A percentile compares a stretch with the other conserved stretches of the same genome.
These are phyloP conservation scores for Ptiloglossa arizonensis DNA, from an alignment of 1,140 invertebrate species.

Conservation along the genomic window DNA sequence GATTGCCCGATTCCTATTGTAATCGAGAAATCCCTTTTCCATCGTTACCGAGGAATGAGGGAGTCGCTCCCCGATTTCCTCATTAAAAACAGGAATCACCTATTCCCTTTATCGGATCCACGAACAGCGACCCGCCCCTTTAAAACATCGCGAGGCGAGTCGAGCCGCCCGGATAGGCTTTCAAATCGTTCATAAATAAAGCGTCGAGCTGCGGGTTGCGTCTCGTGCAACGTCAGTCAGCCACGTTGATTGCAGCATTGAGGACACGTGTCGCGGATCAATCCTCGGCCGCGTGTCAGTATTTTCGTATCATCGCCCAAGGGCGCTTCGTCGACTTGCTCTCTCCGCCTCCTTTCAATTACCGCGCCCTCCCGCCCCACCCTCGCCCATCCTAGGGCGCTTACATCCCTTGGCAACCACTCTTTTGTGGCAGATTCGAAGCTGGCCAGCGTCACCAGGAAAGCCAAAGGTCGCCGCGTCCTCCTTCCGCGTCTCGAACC, in stretches of 20 bases:
- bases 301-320: slow-evolving; percentile 80
- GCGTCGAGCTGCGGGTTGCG: slow-evolving; percentile 71
- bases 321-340: slow-evolving; percentile 47
- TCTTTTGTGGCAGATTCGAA: slow-evolving; percentile 46
- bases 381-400: too few species aligned
- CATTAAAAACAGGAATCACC: slow-evolving; percentile 43
- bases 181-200: slow-evolving; percentile 80
- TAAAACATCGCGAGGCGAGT: slow-evolving; percentile 62
- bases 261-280: slow-evolving; percentile 80
- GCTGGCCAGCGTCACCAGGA: slow-evolving; percentile 26
- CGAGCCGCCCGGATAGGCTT: slow-evolving; percentile 61
- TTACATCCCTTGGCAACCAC: slow-evolving; percentile 37
- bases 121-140: slow-evolving; percentile 47
- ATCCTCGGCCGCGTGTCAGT: slow-evolving; percentile 79
- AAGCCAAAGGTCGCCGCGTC: slow-evolving; percentile 35
- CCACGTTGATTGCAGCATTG: slow-evolving; percentile 80
- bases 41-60: not conserved
- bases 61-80: not conserved
- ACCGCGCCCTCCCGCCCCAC: slow-evolving; percentile 17
- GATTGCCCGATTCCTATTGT: not conserved
- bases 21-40: not conserved
- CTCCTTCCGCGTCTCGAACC: not conserved
- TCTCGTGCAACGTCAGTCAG: slow-evolving; percentile 74
- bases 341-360: slow-evolving; percentile 17
- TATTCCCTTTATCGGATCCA: slow-evolving; percentile 40